A percentile compares a stretch with the other conserved stretches of the same genome.
phyloP scores from a whole-genome alignment of 2,888 invertebrate genomes.

The Dasypolia templi region DNA sequence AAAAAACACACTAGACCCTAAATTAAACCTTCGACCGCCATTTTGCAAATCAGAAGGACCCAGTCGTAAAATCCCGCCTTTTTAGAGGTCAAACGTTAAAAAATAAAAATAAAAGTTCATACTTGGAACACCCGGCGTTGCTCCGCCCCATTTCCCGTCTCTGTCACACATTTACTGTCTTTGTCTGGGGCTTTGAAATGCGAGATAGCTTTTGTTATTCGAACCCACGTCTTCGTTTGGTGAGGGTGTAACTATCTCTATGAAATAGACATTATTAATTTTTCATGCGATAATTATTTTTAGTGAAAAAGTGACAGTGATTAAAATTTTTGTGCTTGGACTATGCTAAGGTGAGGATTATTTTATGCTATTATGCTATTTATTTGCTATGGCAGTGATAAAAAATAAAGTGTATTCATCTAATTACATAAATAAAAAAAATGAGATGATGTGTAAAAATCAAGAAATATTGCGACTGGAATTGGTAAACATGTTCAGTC shows the following conservation, averaged over 20 bases:
- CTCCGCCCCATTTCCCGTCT: constrained; percentile 76
- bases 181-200: constrained; percentile 79
- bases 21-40: constrained; percentile 53
- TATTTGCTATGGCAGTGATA: neutral
- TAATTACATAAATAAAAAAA: neutral
- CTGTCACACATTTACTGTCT: constrained; percentile 71
- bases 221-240: constrained; percentile 78
- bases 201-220: constrained; percentile 85
- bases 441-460: neutral
- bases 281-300: constrained; percentile 63
- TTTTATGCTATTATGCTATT: neutral
- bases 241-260: constrained; percentile 78
- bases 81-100: constrained; percentile 72
- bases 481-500: neutral
- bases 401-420: neutral
- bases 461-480: neutral
- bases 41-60: constrained; percentile 62
- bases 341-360: constrained; percentile 49
- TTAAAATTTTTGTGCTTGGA: constrained; percentile 41
- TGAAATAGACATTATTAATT: constrained; percentile 58
- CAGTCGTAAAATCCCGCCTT: constrained; percentile 71
- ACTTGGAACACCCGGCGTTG: constrained; percentile 73
- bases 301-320: constrained; percentile 60
- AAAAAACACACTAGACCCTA: constrained; percentile 5
- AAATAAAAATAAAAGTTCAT: constrained; percentile 68